These are phyloP conservation scores for Conus betulinus DNA, from an alignment of 1,140 invertebrate species.

Conservation along the genomic window DNA sequence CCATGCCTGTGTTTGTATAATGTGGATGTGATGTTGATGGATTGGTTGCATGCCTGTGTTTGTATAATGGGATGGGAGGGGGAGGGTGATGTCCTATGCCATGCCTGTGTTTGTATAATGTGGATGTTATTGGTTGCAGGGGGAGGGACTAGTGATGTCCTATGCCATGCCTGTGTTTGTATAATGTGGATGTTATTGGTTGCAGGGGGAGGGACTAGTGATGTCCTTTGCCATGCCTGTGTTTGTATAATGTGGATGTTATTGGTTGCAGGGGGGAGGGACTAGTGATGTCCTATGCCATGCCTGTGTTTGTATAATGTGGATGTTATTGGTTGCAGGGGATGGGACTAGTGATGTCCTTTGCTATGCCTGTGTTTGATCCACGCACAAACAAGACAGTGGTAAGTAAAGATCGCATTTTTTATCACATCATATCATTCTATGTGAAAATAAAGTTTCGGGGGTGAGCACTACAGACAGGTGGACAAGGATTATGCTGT, in stretches of 20 bases:
- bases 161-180: slow-evolving; percentile 93
- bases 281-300: slow-evolving; percentile 83
- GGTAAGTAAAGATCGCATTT: slow-evolving; percentile 15
- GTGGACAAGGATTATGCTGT: no score
- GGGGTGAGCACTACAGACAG: no score
- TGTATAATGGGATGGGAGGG: neutral
- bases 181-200: neutral
- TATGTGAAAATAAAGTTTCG: no score
- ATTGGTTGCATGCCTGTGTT: slow-evolving; percentile 21
- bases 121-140: neutral
- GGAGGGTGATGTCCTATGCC: slow-evolving; percentile 82
- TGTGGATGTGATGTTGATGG: no score
- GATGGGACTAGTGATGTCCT: slow-evolving; percentile 80
- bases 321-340: slow-evolving; percentile 44
- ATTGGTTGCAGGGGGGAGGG: no score
- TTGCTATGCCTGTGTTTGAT: slow-evolving; percentile 94
- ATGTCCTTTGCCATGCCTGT: slow-evolving; percentile 62
- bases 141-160: slow-evolving; percentile 73
- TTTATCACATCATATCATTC: no score
- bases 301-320: slow-evolving; percentile 86
- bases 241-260: neutral
- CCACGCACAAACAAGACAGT: slow-evolving; percentile 89
- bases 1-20: slow-evolving; percentile 88
- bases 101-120: slow-evolving; percentile 87
- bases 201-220: slow-evolving; percentile 54